Evolutionary conservation across 2,797 vertebrate species (phyloP).

Genomic region (Orientallactaga sibirica): DNA sequence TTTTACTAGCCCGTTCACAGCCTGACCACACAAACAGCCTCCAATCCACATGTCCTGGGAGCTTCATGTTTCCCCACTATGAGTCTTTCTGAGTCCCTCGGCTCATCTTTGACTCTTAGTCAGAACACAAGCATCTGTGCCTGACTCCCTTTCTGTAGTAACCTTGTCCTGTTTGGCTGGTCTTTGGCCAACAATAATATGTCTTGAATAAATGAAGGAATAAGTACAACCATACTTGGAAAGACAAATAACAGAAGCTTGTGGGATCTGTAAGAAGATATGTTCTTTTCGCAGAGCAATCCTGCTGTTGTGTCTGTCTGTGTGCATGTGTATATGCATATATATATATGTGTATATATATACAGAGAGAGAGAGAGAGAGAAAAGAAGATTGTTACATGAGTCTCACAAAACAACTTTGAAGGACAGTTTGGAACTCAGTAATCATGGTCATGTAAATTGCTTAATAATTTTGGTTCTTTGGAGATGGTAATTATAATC

Average conservation of each 20-base stretch:
- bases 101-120: not conserved
- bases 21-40: not conserved
- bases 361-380: not conserved
- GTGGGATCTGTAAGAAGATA: not conserved
- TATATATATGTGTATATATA: not conserved
- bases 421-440: not conserved
- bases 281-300: not conserved
- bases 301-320: not conserved
- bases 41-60: rapidly evolving
- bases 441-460: not conserved
- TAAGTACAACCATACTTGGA: not conserved
- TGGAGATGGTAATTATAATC: not conserved
- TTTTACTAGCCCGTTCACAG: not conserved
- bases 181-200: not conserved
- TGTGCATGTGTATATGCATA: not conserved
- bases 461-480: not conserved
- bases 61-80: not conserved
- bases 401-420: not conserved
- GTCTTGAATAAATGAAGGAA: not conserved
- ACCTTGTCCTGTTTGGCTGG: not conserved
- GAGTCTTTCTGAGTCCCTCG: not conserved
- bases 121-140: not conserved
- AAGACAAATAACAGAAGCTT: not conserved
- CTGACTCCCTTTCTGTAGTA: not conserved
- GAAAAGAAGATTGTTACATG: not conserved